A percentile compares a stretch with the other conserved stretches of the same genome.
These are phyloP conservation scores for Orius insidiosus DNA, from an alignment of 1,140 invertebrate species.

Conservation along the genomic window DNA sequence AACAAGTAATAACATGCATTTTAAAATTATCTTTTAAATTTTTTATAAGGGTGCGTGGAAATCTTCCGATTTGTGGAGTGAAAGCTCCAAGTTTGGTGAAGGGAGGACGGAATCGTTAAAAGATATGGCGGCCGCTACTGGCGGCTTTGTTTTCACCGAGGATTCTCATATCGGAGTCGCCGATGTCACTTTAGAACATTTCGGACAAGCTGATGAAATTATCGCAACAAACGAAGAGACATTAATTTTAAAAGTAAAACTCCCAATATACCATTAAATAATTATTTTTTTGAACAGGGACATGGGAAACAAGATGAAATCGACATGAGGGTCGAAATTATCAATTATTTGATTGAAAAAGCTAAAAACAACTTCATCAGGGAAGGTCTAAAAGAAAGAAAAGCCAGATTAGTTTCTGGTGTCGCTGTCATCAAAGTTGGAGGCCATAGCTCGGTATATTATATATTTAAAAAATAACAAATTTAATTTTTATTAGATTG, in stretches of 20 bases:
- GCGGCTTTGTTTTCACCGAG: slow-evolving; percentile 50
- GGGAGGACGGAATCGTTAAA: slow-evolving; percentile 48
- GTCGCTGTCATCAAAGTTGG: slow-evolving; percentile 59
- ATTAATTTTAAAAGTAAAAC: slow-evolving; percentile 4
- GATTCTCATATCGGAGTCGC: slow-evolving; percentile 49
- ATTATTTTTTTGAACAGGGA: slow-evolving; percentile 33
- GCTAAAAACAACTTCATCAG: slow-evolving; percentile 53
- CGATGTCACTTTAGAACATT: slow-evolving; percentile 36
- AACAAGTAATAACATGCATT: slow-evolving; percentile 30
- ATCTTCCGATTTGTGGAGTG: slow-evolving; percentile 24
- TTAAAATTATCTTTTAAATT: background rate
- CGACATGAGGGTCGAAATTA: slow-evolving; percentile 38
- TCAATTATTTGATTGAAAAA: slow-evolving; percentile 46
- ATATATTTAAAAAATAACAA: no score
- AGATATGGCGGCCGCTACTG: slow-evolving; percentile 50
- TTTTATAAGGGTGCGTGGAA: slow-evolving; percentile 41
- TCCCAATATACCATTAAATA: no score
- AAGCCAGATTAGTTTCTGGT: slow-evolving; percentile 46
- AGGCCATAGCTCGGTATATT: slow-evolving; percentile 42
- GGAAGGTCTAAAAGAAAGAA: slow-evolving; percentile 50
- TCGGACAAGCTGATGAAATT: slow-evolving; percentile 35
- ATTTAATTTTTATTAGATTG: no score
- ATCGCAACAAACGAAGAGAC: slow-evolving; percentile 5
- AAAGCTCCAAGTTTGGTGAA: slow-evolving; percentile 60
- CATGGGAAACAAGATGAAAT: slow-evolving; percentile 41